Evolutionary conservation across 92 coral and sea anemone genomes (phyloP).

Genomic region (Phenganax stokvisi): DNA sequence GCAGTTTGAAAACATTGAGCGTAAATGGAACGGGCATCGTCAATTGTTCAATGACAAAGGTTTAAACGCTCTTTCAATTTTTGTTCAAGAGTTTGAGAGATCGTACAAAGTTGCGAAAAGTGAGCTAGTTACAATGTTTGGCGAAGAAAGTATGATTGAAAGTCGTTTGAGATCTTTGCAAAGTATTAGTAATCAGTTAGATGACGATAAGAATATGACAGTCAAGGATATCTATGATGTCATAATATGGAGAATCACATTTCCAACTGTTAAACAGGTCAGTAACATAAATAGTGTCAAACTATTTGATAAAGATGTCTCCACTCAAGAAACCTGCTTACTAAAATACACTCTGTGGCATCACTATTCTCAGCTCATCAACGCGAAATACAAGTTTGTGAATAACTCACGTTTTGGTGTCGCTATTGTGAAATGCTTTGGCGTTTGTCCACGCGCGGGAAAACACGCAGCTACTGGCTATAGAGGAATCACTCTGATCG

Average conservation of each 20-base stretch:
- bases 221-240: slow-evolving; percentile 35
- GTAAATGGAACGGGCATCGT: slow-evolving; percentile 32
- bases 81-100: slow-evolving; percentile 19
- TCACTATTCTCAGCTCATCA: not conserved
- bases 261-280: slow-evolving; percentile 32
- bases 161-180: slow-evolving; percentile 28
- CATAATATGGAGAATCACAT: slow-evolving; percentile 24
- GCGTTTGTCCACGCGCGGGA: slow-evolving; percentile 34
- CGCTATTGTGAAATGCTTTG: slow-evolving; percentile 30
- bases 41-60: slow-evolving; percentile 10
- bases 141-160: slow-evolving; percentile 23
- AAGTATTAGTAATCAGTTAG: slow-evolving; percentile 27
- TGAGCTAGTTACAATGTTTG: slow-evolving; percentile 25
- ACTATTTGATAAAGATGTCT: not conserved
- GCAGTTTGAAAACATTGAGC: slow-evolving; percentile 33
- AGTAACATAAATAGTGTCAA: not conserved
- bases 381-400: slow-evolving; percentile 1
- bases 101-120: slow-evolving; percentile 19
- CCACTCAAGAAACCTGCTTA: not conserved
- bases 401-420: slow-evolving; percentile 22
- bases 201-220: slow-evolving; percentile 8
- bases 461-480: slow-evolving; percentile 19
- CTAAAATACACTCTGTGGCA: not conserved
- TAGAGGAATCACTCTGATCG: slow-evolving; percentile 34
- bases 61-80: slow-evolving; percentile 7